A percentile compares a stretch with the other conserved stretches of the same genome.
These are phyloP conservation scores for Scaptomyza graminum DNA, from an alignment of 1,140 invertebrate genomes.

Conservation along the genomic window DNA sequence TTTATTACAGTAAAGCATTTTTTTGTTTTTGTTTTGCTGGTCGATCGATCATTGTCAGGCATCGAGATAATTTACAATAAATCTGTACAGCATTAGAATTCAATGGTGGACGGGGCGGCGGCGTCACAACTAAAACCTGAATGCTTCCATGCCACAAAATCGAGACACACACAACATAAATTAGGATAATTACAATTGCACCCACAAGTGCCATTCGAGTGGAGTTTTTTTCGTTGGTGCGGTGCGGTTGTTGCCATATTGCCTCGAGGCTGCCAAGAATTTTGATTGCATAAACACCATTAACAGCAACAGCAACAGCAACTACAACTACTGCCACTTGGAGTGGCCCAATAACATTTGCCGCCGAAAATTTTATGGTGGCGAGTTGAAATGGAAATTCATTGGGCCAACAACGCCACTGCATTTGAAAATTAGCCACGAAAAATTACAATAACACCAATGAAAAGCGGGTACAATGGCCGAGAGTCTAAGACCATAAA, in stretches of 20 bases:
- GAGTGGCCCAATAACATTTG: slow-evolving; percentile 42
- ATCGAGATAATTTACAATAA: slow-evolving; percentile 77
- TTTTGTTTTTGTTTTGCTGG: slow-evolving; percentile 53
- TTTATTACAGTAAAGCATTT: slow-evolving; percentile 43
- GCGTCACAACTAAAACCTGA: slow-evolving; percentile 27
- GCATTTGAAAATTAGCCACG: slow-evolving; percentile 67
- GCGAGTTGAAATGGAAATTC: slow-evolving; percentile 69
- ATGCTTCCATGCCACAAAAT: slow-evolving; percentile 44
- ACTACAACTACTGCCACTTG: slow-evolving; percentile 3
- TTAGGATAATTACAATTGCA: slow-evolving; percentile 83
- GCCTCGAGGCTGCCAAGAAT: slow-evolving; percentile 61
- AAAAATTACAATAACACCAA: slow-evolving; percentile 67
- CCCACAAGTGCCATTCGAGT: slow-evolving; percentile 78
- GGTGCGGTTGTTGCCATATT: slow-evolving; percentile 11
- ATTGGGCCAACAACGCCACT: slow-evolving; percentile 34
- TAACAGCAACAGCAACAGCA: slow-evolving; percentile 19
- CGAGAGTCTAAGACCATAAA: neutral
- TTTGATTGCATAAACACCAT: slow-evolving; percentile 76
- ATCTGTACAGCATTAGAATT: slow-evolving; percentile 70
- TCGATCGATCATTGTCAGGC: slow-evolving; percentile 79
- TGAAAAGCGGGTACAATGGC: neutral
- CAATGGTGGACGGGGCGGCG: slow-evolving; percentile 12
- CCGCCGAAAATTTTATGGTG: slow-evolving; percentile 35
- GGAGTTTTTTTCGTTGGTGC: slow-evolving; percentile 1
- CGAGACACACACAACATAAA: slow-evolving; percentile 68